A percentile compares a stretch with the other conserved stretches of the same genome.
Conservation (phyloP, 2,888 invertebrate genomes). For the Nephrotoma appendiculata region DNA sequence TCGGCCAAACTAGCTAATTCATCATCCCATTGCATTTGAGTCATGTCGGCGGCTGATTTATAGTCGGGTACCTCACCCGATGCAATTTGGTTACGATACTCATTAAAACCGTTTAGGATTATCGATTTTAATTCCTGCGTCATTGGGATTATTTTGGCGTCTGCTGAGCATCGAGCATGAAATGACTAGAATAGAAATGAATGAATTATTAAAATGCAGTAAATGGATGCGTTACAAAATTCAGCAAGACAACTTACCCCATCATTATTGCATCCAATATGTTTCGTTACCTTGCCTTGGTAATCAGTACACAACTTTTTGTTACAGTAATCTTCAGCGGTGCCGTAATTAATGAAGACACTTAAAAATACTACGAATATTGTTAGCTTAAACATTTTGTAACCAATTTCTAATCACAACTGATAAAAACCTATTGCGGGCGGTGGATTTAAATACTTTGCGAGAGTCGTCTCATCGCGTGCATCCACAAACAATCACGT, state of each 20-base stretch:
- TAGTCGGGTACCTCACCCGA: neutral
- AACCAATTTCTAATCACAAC: neutral
- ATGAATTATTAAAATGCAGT: neutral
- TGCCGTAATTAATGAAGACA: neutral
- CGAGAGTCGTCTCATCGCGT: neutral
- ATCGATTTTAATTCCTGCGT: neutral
- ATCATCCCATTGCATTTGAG: neutral
- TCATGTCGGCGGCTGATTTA: neutral
- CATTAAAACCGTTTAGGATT: neutral
- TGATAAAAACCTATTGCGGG: neutral
- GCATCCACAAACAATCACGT: neutral
- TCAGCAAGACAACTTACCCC: neutral
- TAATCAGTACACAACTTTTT: neutral
- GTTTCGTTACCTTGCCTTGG: neutral
- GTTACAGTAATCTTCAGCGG: neutral
- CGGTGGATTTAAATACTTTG: neutral
- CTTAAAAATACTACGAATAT: neutral
- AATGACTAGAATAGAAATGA: neutral
- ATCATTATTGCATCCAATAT: neutral
- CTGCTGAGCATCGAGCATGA: neutral
- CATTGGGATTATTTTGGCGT: neutral
- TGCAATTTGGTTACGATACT: neutral
- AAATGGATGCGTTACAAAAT: neutral
- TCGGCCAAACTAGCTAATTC: neutral
- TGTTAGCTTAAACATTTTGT: neutral